phyloP scores from a whole-genome alignment of 2,797 vertebrate species.

The Astyanax mexicanus region DNA sequence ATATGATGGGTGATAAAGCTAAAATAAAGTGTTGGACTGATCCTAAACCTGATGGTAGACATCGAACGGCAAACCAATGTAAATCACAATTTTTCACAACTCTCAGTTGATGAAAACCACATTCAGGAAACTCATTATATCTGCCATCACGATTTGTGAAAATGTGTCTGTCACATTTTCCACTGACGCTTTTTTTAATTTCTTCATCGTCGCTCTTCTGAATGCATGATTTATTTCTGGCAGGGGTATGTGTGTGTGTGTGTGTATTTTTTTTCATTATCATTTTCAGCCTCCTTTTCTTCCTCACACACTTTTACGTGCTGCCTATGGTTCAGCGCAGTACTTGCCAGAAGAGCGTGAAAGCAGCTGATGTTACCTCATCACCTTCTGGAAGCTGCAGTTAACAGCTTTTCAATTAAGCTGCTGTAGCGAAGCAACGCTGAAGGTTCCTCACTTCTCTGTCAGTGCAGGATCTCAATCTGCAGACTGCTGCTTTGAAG shows the following conservation, averaged over 20 bases:
- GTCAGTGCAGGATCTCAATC: not conserved
- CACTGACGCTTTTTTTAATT: slow-evolving; percentile 10
- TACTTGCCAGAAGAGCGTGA: slow-evolving; percentile 46
- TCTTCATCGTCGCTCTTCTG: not conserved
- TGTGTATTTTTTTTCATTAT: not conserved
- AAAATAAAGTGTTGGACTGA: no score
- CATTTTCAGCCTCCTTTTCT: slow-evolving; percentile 47
- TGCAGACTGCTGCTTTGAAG: not conserved
- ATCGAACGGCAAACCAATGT: not conserved
- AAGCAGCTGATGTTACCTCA: slow-evolving; percentile 46
- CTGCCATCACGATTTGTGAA: slow-evolving; percentile 10
- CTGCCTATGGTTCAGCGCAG: slow-evolving; percentile 28
- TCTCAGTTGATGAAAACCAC: not conserved
- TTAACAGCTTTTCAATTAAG: slow-evolving; percentile 57
- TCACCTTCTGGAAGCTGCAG: slow-evolving; percentile 49
- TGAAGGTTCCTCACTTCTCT: slow-evolving; percentile 13
- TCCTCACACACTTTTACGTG: slow-evolving; percentile 51
- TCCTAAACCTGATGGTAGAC: not conserved
- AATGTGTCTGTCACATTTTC: slow-evolving; percentile 25
- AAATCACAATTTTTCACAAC: not conserved
- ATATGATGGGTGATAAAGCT: no score
- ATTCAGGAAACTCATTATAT: not conserved
- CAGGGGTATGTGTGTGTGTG: not conserved
- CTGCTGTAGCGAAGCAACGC: slow-evolving; percentile 12
- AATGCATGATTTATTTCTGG: slow-evolving; percentile 20